These are phyloP conservation scores for Drosophila putrida DNA, from an alignment of 2,888 invertebrate genomes.

Conservation along the genomic window DNA sequence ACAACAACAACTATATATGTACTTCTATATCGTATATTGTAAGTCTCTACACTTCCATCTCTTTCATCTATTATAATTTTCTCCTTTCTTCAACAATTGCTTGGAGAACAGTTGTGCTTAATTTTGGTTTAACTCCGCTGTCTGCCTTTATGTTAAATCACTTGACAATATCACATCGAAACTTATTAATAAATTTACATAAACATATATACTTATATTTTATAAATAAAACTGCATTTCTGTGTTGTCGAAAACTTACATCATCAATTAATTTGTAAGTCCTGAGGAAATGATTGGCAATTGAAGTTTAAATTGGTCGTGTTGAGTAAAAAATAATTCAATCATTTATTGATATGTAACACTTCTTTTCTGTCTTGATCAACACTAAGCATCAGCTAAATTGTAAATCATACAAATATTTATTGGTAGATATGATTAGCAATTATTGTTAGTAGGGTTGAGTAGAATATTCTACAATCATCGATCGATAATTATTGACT, in stretches of 20 bases:
- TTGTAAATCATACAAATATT: no score
- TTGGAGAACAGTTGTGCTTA: background rate
- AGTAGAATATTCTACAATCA: background rate
- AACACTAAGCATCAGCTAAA: no score
- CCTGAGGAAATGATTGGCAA: no score
- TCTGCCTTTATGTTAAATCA: background rate
- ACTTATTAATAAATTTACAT: background rate
- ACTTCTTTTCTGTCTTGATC: no score
- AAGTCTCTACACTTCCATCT: background rate
- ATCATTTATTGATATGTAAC: no score
- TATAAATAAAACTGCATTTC: no score
- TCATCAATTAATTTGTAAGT: no score
- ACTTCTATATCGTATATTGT: constrained; percentile 25
- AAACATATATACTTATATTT: background rate
- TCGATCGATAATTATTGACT: background rate
- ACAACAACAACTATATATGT: constrained; percentile 5
- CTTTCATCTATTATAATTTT: background rate
- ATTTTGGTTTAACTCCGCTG: background rate
- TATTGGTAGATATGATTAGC: no score
- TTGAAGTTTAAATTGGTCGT: background rate
- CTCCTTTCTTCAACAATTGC: background rate
- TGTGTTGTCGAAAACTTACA: no score
- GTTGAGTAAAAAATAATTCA: background rate
- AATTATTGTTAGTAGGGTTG: background rate
- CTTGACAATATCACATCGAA: background rate